phyloP scores from a whole-genome alignment of 2,113 vertebrate genomes.

The Anas platyrhynchos region DNA sequence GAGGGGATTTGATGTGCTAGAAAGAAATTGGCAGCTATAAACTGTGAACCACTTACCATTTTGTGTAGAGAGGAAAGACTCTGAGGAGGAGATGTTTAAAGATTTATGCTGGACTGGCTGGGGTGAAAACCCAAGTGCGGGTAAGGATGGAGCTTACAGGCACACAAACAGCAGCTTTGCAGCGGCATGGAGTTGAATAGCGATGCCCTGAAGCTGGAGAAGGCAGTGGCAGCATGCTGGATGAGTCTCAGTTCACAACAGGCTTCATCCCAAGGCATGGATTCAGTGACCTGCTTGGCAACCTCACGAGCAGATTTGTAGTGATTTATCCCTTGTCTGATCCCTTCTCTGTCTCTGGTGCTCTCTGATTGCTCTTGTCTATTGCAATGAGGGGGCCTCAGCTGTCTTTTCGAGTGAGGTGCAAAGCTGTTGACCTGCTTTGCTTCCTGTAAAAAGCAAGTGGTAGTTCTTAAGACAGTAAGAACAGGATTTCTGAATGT shows the following conservation, averaged over 20 bases:
- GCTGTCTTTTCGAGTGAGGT: not conserved
- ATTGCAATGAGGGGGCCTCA: not conserved
- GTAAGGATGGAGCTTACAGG: accelerated
- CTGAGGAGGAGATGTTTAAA: not conserved
- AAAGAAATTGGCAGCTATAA: not conserved
- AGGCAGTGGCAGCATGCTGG: not conserved
- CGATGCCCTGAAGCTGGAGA: not conserved
- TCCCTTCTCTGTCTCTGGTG: not conserved
- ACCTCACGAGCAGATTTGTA: not conserved
- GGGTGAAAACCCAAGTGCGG: not conserved
- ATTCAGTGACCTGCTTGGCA: not conserved
- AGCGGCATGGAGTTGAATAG: accelerated
- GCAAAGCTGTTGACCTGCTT: not conserved
- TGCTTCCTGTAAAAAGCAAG: not conserved
- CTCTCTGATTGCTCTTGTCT: not conserved
- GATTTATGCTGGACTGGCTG: not conserved
- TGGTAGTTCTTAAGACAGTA: not conserved
- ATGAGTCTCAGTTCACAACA: not conserved
- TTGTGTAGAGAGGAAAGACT: not conserved
- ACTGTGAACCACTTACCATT: not conserved
- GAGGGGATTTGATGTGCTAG: slow-evolving; percentile 10
- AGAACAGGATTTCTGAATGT: not conserved
- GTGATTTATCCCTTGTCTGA: not conserved
- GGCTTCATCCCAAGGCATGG: not conserved
- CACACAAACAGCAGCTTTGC: accelerated